These are phyloP conservation scores for Cyrtorhinus lividipennis DNA, from an alignment of 1,140 invertebrate species.

Conservation along the genomic window DNA sequence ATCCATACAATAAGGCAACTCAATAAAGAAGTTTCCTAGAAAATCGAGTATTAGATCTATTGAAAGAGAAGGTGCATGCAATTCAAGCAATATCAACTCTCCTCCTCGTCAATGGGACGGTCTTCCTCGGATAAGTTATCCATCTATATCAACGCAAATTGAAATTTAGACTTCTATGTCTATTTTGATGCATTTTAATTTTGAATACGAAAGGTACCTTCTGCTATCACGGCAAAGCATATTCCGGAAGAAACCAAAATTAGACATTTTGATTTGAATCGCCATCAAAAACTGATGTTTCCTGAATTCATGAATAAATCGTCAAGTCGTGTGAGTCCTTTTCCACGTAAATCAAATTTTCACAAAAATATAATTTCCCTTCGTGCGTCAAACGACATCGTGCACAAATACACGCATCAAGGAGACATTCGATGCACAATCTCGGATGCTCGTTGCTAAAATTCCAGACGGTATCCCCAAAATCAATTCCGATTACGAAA, in stretches of 20 bases:
- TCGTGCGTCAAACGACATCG: background rate
- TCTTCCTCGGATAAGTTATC: too few relatives aligned
- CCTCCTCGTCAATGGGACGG: too few relatives aligned
- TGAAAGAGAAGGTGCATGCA: background rate
- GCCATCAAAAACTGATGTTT: too few relatives aligned
- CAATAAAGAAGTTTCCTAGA: too few relatives aligned
- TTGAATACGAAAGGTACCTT: constrained; percentile 1
- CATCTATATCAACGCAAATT: too few relatives aligned
- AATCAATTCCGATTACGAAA: too few relatives aligned
- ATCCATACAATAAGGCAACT: too few relatives aligned
- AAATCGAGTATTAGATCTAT: too few relatives aligned
- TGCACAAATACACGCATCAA: background rate
- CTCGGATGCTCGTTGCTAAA: background rate
- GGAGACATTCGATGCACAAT: background rate
- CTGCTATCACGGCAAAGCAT: background rate
- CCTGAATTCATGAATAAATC: too few relatives aligned
- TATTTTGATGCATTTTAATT: background rate
- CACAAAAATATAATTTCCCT: background rate
- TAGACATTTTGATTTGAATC: background rate
- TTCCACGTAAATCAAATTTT: too few relatives aligned
- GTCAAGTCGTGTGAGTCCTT: too few relatives aligned
- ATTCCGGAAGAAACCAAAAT: background rate
- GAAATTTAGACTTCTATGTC: constrained; percentile 8
- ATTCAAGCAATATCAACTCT: background rate
- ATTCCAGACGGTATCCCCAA: too few relatives aligned